Evolutionary conservation across 2,113 vertebrate species (phyloP), one percentile per base, ranked within the genome.

Genomic region (Oreocharis arfaki): DNA sequence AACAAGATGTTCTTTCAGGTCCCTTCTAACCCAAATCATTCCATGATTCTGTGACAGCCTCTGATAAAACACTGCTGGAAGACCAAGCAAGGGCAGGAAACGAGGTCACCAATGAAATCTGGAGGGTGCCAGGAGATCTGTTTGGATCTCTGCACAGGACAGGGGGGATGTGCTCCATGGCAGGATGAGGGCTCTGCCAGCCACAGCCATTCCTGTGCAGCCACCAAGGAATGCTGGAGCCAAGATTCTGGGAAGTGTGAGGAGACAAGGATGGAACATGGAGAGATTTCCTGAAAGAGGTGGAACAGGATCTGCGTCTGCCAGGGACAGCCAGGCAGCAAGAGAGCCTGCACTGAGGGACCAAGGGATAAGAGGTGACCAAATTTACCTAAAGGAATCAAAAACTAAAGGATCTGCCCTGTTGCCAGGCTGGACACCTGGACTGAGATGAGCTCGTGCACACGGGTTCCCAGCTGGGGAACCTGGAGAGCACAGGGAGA

Each of bases 121-220:
- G 1, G 14, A 39, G 41, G 6, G 41, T 71, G 44, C 64, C 52
- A 11, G 12, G 33, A 64, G 33, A 22, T 60, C 4, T 1, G n/a
- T 35, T 23, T 44, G 7, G 20, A 32, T 28, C 49, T 49, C 55
- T 28, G 74, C 52, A 53, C 39, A 27, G 49, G 44, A 17, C 5
- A 3, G 14, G 37, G 22, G 64, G 49, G 27, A 47, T 8, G 42
- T 16, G 76, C 63, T 78, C 60, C 27, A 9, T 0, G 11, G 53
- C 63, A 74, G 89, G 80, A n/a, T 0, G 2, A 39, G 42, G 80
- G 69, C 41, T 89, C 52, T 75, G 80, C 56, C 80, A 57, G 64
- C 67, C 32, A 24, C 65, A 28, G 77, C 56, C 13, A 1, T 6
- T 44, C 57, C 65, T 0, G 0, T 1, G 16, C 73, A 59, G 79